A percentile compares a stretch with the other conserved stretches of the same genome.
These are phyloP conservation scores for Manis javanica DNA, from an alignment of 2,797 vertebrate species.

Conservation along the genomic window DNA sequence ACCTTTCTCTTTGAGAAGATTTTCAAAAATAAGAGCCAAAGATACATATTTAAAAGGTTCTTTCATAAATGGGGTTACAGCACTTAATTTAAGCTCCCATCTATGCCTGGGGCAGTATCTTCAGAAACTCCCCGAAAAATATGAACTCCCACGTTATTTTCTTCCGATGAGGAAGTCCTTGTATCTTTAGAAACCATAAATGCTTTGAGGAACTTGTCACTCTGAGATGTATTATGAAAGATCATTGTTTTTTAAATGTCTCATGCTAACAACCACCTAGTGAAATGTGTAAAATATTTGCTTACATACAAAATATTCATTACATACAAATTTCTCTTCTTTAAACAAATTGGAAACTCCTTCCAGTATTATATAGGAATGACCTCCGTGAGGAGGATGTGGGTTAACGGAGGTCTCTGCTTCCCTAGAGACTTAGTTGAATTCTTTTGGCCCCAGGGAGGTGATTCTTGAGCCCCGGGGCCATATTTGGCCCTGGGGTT, in stretches of 20 bases:
- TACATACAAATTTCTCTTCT: not conserved
- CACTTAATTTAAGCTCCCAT: slow-evolving; percentile 66
- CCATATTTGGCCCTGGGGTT: not conserved
- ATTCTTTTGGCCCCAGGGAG: not conserved
- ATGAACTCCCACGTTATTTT: not conserved
- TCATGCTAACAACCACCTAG: not conserved
- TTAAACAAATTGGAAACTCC: not conserved
- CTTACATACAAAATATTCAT: not conserved
- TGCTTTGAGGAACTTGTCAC: not conserved
- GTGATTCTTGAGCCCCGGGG: not conserved
- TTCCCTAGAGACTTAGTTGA: not conserved
- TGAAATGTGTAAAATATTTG: slow-evolving; percentile 23
- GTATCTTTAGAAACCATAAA: not conserved
- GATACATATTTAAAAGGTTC: slow-evolving; percentile 33
- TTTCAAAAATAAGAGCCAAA: slow-evolving; percentile 26
- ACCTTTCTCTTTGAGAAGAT: slow-evolving; percentile 46
- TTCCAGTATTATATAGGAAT: not conserved
- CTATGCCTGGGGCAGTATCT: slow-evolving; percentile 51
- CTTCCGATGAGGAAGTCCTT: not conserved
- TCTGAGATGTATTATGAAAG: slow-evolving; percentile 32
- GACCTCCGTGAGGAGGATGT: not conserved
- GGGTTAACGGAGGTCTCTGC: not conserved
- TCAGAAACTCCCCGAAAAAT: slow-evolving; percentile 54
- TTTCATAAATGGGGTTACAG: slow-evolving; percentile 71
- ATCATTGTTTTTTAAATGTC: slow-evolving; percentile 43